These are phyloP conservation scores for Rhopilema esculentum DNA, from an alignment of 30 jellyfish, hydroid and myxozoan genomes.

Conservation along the genomic window DNA sequence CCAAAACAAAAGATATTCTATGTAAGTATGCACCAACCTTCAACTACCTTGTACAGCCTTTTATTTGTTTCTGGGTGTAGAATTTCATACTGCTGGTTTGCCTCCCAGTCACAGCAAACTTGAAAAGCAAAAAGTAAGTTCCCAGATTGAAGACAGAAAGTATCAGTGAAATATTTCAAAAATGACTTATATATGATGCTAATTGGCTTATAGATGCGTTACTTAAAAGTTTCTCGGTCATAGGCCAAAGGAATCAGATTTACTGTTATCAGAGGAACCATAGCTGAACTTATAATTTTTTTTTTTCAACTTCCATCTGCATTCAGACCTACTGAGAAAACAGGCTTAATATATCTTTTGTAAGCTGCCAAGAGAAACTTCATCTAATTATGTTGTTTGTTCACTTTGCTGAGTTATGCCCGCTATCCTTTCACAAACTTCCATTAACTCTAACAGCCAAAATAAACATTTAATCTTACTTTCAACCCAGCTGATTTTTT, in stretches of 20 bases:
- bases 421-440: background rate
- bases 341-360: background rate
- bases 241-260: too few relatives aligned
- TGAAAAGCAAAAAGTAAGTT: background rate
- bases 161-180: too few relatives aligned
- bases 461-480: conserved; percentile 6
- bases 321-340: background rate
- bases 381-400: too few relatives aligned
- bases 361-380: background rate
- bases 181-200: too few relatives aligned
- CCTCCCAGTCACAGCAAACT: conserved; percentile 74
- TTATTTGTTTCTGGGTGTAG: conserved; percentile 54
- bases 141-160: too few relatives aligned
- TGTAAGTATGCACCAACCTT: conserved; percentile 13
- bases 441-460: background rate
- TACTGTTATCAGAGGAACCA: too few relatives aligned
- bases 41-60: conserved; percentile 45
- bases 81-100: conserved; percentile 53
- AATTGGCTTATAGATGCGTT: too few relatives aligned
- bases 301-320: too few relatives aligned
- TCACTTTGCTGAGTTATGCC: background rate
- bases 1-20: too few relatives aligned
- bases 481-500: conserved; percentile 60
- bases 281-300: too few relatives aligned
- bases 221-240: too few relatives aligned